These are phyloP conservation scores for Rattus norvegicus DNA, from an alignment of 2,113 vertebrate genomes.

Conservation along the genomic window DNA sequence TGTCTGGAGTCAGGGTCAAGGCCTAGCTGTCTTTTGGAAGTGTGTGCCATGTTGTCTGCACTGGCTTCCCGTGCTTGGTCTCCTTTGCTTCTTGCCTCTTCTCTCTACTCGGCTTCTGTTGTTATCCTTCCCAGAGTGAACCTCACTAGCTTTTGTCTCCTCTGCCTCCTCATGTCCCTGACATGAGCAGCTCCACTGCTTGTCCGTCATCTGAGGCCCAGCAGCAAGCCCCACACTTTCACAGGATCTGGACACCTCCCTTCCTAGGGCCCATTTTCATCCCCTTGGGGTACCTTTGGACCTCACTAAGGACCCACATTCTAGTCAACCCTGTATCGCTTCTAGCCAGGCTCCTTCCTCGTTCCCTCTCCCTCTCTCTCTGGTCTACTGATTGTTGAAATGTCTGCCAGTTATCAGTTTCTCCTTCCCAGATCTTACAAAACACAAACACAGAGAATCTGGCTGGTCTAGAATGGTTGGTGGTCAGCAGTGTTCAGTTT, in stretches of 20 bases:
- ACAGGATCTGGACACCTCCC: neutral
- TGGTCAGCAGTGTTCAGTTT: neutral
- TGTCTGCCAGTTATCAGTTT: neutral
- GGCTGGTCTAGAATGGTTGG: neutral
- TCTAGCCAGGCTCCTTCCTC: neutral
- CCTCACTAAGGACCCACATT: neutral
- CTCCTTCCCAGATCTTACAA: conserved; percentile 1
- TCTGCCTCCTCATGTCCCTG: neutral
- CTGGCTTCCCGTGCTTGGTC: neutral
- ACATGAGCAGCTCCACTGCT: neutral
- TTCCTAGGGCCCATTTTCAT: neutral
- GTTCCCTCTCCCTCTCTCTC: neutral
- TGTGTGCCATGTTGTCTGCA: neutral
- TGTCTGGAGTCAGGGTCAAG: neutral
- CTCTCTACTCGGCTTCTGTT: neutral
- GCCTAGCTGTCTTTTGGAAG: neutral
- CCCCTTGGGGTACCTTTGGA: neutral
- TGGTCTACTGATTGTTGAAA: neutral
- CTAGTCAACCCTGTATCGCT: neutral
- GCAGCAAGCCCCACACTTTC: neutral
- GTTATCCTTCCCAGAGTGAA: neutral
- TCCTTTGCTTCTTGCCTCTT: neutral
- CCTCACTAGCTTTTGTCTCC: neutral
- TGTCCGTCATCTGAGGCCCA: neutral
- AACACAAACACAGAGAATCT: neutral